Base-by-base conservation (phyloP, 2,888 invertebrate species). In the Eupithecia pulchellata region DNA sequence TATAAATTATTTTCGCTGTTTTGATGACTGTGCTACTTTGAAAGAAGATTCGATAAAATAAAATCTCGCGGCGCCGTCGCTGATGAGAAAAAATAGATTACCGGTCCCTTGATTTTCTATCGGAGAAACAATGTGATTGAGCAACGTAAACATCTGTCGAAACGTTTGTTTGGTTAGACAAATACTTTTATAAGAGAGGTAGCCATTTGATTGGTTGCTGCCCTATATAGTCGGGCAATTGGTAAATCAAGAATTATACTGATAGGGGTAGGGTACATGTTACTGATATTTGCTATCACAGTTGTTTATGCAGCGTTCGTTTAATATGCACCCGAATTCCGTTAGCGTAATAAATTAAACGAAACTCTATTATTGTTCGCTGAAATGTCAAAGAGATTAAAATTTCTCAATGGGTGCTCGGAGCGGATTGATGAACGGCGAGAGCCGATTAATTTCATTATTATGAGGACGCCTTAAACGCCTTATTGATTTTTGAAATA, bases 371-470 rank as follows among this genome's bases (percentile, higher is more conserved):
- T 64, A 52, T 55, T 84, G 84, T 83, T 79, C 80, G 81, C 77
- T 86, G 83, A 88, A 90, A 87, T 86, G 86, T 87, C 88, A 89
- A 89, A 88, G 84, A 84, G 83, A 87, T 88, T 89, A 86, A 90
- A 91, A 86, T 77, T 77, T 79, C 81, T 82, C 77, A 81, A 83
- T 86, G 83, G 79, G 83, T 83, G 74, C 78, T 76, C 30, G 83
- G 85, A 81, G 78, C 78, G 81, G 86, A 89, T 87, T 87, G 86
- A 89, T 88, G 84, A 82, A 82, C 79, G 78, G 73, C 30, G 60
- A 60, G 30, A 20, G 60, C 36, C 52, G 81, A 83, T 87, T 88
- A 88, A 86, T 66, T 66, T 66, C 39, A 87, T 90, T 82, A 85
- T 81, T 82, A 85, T 81, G 69, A 82, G 80, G 77, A 77, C 76